A percentile compares a stretch with the other conserved stretches of the same genome.
Conservation (phyloP, 2,113 vertebrate genomes). For the Erythrolamprus reginae region DNA sequence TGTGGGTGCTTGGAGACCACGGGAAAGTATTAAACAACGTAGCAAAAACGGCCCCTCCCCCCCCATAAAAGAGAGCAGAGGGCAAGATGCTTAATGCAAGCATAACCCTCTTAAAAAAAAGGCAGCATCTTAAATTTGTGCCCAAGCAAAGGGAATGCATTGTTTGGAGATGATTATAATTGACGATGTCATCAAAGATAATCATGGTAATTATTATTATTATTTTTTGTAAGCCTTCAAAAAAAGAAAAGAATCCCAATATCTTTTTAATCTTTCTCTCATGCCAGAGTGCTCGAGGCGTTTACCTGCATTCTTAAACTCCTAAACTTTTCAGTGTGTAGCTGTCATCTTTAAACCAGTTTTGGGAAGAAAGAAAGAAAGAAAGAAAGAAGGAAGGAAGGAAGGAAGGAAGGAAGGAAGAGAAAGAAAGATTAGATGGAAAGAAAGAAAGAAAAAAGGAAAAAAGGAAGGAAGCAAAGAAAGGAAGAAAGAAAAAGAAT, state of each 20-base stretch:
- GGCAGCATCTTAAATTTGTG: conserved; percentile 56
- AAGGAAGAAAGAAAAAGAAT: not conserved
- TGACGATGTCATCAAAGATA: conserved; percentile 61
- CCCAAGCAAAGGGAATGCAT: conserved; percentile 58
- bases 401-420: too few species aligned
- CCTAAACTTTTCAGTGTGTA: conserved; percentile 53
- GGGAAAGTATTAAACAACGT: conserved; percentile 37
- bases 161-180: conserved; percentile 68
- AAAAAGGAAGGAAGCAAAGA: not conserved
- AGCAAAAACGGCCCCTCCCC: not conserved
- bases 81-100: conserved; percentile 41
- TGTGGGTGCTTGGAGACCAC: conserved; percentile 2
- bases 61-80: too few species aligned
- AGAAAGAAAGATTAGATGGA: too few species aligned
- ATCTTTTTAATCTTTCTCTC: conserved; percentile 57
- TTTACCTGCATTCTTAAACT: conserved; percentile 57
- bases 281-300: conserved; percentile 44
- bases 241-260: conserved; percentile 48
- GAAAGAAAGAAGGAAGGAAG: too few species aligned
- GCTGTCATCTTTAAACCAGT: conserved; percentile 46
- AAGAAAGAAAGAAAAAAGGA: too few species aligned
- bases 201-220: conserved; percentile 53
- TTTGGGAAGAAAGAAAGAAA: conserved; percentile 25
- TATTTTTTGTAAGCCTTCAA: conserved; percentile 52
- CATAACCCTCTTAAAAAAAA: conserved; percentile 59